Percentiles rank a stretch among this genome's conserved stretches.
phyloP scores from a whole-genome alignment of 2,113 vertebrate genomes.

The Anguilla rostrata region DNA sequence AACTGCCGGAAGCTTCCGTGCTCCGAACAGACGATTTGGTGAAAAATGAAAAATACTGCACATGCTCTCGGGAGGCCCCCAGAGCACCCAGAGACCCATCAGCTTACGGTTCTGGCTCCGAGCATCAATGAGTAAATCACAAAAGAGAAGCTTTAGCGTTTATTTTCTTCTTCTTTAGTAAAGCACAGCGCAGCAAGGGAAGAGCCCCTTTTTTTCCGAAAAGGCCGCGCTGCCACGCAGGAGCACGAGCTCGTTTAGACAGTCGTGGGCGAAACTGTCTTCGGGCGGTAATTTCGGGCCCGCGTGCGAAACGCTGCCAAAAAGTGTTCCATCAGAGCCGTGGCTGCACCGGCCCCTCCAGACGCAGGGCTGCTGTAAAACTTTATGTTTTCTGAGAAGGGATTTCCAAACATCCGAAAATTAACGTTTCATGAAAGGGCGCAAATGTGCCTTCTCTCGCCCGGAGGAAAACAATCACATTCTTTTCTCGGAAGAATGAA shows the following conservation, averaged over 20 bases:
- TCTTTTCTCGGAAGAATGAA: not conserved
- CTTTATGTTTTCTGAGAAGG: not conserved
- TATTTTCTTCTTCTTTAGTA: not conserved
- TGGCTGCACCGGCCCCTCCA: not conserved
- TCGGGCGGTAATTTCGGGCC: not conserved
- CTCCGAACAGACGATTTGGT: not conserved
- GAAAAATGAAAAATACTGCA: not conserved
- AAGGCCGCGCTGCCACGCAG: not conserved
- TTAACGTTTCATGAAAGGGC: not conserved
- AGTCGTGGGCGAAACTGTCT: not conserved
- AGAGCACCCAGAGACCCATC: slow-evolving; percentile 14
- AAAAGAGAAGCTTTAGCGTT: not conserved
- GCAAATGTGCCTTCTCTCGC: not conserved
- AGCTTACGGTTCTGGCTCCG: not conserved
- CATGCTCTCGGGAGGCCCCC: not conserved
- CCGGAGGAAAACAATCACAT: not conserved
- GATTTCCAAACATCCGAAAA: not conserved
- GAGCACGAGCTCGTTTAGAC: not conserved
- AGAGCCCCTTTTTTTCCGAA: not conserved
- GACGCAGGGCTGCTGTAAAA: not conserved
- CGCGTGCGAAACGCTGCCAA: not conserved
- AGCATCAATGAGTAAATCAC: not conserved
- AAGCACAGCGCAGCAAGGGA: not conserved
- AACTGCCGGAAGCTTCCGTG: not conserved
- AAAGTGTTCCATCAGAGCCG: not conserved